Conservation (phyloP, 1,140 invertebrate species). For the Mycetomoellerius zeteki region DNA sequence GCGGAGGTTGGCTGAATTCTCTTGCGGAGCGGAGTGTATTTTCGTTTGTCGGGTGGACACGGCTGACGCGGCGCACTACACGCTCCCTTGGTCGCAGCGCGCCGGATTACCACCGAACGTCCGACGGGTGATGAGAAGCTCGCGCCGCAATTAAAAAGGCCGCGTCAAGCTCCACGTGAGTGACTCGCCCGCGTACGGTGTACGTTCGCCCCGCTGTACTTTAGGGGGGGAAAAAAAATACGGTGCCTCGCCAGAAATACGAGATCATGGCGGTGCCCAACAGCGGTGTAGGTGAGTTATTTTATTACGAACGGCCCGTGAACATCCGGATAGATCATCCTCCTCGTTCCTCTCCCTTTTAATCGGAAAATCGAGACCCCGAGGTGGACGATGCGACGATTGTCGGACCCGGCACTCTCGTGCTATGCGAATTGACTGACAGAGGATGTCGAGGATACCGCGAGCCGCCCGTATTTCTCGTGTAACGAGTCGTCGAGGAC, state of each 20-base stretch:
- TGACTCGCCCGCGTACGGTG: constrained; percentile 47
- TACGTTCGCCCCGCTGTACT: constrained; percentile 43
- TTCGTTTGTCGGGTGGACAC: constrained; percentile 55
- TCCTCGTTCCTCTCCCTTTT: neutral
- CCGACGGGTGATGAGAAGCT: constrained; percentile 68
- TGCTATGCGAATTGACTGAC: constrained; percentile 33
- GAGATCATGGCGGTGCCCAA: constrained; percentile 86
- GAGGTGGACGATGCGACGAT: neutral
- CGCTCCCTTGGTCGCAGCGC: neutral
- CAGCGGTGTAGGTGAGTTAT: constrained; percentile 86
- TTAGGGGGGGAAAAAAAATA: constrained; percentile 74
- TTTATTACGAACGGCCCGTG: constrained; percentile 28
- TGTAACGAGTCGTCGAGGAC: neutral
- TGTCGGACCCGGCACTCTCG: neutral
- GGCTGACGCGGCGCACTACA: neutral
- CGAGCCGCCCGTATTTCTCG: constrained; percentile 13
- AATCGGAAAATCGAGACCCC: neutral
- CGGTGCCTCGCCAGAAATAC: constrained; percentile 75
- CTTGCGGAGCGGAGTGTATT: constrained; percentile 67
- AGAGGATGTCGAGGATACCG: neutral
- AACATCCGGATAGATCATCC: too few relatives aligned
- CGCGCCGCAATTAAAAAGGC: constrained; percentile 50
- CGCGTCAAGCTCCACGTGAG: constrained; percentile 46
- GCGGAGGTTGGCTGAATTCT: constrained; percentile 78
- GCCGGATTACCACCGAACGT: constrained; percentile 27